These are phyloP conservation scores for Colossoma macropomum DNA, from an alignment of 2,113 vertebrate species.

Conservation along the genomic window DNA sequence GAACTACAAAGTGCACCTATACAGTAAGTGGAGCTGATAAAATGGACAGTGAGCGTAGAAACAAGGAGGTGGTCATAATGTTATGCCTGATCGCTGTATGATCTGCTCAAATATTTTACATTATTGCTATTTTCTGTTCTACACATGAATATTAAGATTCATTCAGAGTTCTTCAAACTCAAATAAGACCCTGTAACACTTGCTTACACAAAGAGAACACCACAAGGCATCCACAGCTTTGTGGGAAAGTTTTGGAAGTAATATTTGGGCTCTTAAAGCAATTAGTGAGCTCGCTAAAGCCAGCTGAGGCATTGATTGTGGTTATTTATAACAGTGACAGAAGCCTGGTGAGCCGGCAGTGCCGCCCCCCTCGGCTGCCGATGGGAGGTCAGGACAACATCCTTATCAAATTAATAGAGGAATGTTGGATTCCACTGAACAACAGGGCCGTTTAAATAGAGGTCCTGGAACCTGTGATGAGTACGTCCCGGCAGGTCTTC, in stretches of 20 bases:
- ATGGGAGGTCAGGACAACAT: conserved; percentile 59
- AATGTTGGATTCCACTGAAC: conserved; percentile 27
- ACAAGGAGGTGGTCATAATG: too few relatives aligned
- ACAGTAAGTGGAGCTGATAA: too few relatives aligned
- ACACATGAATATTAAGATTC: too few relatives aligned
- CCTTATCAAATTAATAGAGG: conserved; percentile 47
- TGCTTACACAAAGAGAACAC: not conserved
- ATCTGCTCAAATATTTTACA: too few relatives aligned
- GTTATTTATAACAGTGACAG: conserved; percentile 78
- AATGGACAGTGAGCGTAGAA: too few relatives aligned
- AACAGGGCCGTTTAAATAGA: conserved; percentile 11
- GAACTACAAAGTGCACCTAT: too few relatives aligned
- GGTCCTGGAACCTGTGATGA: not conserved
- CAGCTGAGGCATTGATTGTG: conserved; percentile 74
- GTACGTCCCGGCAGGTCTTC: not conserved
- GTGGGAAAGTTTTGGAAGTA: conserved; percentile 51
- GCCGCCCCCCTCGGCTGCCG: conserved; percentile 47
- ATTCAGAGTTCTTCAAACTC: not conserved
- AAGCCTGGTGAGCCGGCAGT: conserved; percentile 38
- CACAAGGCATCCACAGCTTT: conserved; percentile 17
- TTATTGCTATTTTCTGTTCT: too few relatives aligned
- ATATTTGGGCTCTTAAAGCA: conserved; percentile 71
- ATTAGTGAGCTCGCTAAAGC: conserved; percentile 69
- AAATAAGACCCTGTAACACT: not conserved
- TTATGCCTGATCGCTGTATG: too few relatives aligned